Evolutionary conservation across 1,140 invertebrate species (phyloP).

Genomic region (Lamellibrachia luymesi): DNA sequence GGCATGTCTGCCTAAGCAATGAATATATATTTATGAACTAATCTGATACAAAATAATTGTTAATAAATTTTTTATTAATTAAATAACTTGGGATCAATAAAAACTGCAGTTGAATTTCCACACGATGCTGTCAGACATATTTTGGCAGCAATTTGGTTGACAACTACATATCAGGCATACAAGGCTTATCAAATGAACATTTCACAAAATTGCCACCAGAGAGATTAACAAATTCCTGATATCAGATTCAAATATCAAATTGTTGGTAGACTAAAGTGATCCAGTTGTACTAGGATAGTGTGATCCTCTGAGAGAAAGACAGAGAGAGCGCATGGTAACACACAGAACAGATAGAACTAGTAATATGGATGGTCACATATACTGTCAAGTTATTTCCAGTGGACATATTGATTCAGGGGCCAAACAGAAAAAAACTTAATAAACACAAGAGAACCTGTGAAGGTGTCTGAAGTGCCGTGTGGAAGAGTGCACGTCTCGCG

Average conservation of each 20-base stretch:
- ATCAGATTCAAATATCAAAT: neutral
- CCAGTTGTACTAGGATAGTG: neutral
- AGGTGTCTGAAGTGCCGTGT: slow-evolving; percentile 65
- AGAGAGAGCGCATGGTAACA: neutral
- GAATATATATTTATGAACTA: neutral
- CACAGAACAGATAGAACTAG: neutral
- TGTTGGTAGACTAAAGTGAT: neutral
- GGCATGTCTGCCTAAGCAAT: neutral
- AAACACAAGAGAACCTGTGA: slow-evolving; percentile 58
- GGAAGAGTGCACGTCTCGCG: slow-evolving; percentile 68
- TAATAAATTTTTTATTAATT: neutral
- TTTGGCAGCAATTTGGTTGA: too few species aligned
- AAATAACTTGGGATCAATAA: neutral
- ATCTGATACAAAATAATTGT: neutral
- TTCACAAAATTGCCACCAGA: neutral
- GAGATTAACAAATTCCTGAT: neutral
- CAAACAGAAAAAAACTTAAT: neutral
- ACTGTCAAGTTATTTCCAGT: neutral
- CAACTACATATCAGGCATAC: too few species aligned
- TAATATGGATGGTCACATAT: neutral
- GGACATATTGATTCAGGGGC: neutral
- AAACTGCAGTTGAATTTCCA: neutral
- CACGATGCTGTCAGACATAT: neutral
- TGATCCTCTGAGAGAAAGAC: neutral
- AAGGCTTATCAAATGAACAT: too few species aligned